Evolutionary conservation across 1,140 invertebrate genomes (phyloP).

Genomic region (Pogonus chalceus): DNA sequence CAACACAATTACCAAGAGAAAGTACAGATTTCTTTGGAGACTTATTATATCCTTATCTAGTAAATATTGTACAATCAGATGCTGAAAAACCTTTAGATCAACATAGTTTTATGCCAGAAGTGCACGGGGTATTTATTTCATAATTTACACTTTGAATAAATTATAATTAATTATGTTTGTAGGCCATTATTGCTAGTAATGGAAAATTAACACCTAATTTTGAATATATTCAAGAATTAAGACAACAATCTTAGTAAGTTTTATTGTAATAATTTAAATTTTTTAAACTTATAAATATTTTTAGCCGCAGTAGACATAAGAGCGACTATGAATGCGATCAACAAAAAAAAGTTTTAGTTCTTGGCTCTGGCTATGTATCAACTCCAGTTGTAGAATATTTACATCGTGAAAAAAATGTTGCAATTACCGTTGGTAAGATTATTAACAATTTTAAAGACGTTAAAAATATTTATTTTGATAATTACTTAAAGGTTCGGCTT

Average conservation of each 20-base stretch:
- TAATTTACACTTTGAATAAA: slow-evolving; percentile 8
- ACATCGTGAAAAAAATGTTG: slow-evolving; percentile 65
- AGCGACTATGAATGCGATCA: slow-evolving; percentile 35
- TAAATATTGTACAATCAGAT: slow-evolving; percentile 86
- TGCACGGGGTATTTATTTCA: slow-evolving; percentile 60
- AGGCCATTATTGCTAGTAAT: slow-evolving; percentile 95
- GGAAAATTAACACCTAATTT: slow-evolving; percentile 84
- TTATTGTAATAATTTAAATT: background rate
- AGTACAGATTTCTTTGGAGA: slow-evolving; percentile 97
- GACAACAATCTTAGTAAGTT: slow-evolving; percentile 41
- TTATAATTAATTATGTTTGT: slow-evolving; percentile 21
- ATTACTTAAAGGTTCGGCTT: slow-evolving; percentile 57
- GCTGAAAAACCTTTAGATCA: slow-evolving; percentile 73
- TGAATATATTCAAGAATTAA: slow-evolving; percentile 89
- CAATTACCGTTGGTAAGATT: slow-evolving; percentile 58
- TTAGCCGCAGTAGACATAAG: slow-evolving; percentile 46
- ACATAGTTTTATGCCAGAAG: slow-evolving; percentile 64
- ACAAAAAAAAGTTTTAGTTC: slow-evolving; percentile 57
- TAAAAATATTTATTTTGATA: slow-evolving; percentile 4
- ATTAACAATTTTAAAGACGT: slow-evolving; percentile 35
- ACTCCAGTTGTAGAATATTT: slow-evolving; percentile 91
- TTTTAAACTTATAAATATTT: slow-evolving; percentile 13
- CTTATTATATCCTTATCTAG: slow-evolving; percentile 77
- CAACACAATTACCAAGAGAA: slow-evolving; percentile 93
- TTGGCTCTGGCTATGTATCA: slow-evolving; percentile 93